phyloP scores from a whole-genome alignment of 1,140 invertebrate species.

The Drosophila mayri region DNA sequence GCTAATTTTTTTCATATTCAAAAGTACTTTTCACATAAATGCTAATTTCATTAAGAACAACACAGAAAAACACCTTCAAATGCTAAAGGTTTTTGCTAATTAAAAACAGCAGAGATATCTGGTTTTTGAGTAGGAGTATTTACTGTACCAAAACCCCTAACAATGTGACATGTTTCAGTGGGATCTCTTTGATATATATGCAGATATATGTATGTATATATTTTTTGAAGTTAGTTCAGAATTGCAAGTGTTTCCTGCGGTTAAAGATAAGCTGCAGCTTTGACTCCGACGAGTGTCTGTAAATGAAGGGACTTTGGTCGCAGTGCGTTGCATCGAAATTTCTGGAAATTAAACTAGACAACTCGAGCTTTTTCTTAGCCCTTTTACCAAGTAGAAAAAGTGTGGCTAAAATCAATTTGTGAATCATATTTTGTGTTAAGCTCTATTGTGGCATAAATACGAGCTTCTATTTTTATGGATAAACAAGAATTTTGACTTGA shows the following conservation, averaged over 20 bases:
- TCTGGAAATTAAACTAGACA: background rate
- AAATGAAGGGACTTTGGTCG: conserved; percentile 1
- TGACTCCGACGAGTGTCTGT: conserved; percentile 1
- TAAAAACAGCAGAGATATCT: background rate
- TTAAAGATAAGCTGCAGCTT: conserved; percentile 10
- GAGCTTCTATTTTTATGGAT: background rate
- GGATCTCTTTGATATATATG: background rate
- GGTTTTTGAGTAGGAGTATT: background rate
- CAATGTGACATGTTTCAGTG: conserved; percentile 24
- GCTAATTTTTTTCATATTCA: background rate
- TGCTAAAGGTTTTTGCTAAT: conserved; percentile 20
- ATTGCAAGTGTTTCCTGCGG: background rate
- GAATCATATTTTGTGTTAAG: background rate
- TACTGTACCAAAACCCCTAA: background rate
- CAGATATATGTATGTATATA: background rate
- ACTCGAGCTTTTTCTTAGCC: background rate
- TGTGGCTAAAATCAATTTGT: background rate
- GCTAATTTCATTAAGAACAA: conserved; percentile 7
- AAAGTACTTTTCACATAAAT: background rate
- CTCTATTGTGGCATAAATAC: background rate
- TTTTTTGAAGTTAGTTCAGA: background rate
- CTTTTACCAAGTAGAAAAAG: no score
- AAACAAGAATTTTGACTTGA: background rate
- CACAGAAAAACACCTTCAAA: background rate
- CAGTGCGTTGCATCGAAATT: conserved; percentile 9